Evolutionary conservation across 2,113 vertebrate genomes (phyloP).

Genomic region (Colossoma macropomum): DNA sequence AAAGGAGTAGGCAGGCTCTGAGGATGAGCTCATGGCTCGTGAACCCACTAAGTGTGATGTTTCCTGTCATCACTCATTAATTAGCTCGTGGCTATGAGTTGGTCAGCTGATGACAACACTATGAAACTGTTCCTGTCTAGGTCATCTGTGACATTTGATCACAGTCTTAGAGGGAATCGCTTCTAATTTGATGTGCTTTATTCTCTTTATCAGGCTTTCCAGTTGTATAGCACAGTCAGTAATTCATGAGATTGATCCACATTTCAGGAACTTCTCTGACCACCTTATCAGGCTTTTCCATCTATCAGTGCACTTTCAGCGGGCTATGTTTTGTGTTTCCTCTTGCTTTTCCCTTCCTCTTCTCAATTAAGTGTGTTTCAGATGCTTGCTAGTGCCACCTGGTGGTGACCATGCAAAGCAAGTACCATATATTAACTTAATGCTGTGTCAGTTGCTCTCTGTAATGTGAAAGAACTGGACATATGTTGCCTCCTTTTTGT

Average conservation of each 20-base stretch:
- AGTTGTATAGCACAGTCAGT: too few relatives aligned
- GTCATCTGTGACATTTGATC: not conserved
- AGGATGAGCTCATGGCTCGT: not conserved
- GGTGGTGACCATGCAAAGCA: not conserved
- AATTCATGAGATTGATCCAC: too few relatives aligned
- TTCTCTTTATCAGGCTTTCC: too few relatives aligned
- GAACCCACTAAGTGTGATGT: not conserved
- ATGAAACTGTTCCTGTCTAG: not conserved
- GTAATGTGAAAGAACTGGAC: too few relatives aligned
- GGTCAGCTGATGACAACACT: not conserved
- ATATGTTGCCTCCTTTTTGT: too few relatives aligned
- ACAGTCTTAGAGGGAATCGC: too few relatives aligned
- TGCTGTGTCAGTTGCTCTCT: not conserved
- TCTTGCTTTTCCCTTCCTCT: not conserved
- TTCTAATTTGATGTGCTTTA: too few relatives aligned
- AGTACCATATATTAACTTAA: not conserved
- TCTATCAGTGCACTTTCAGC: not conserved
- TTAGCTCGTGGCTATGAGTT: not conserved
- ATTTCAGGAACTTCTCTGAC: not conserved
- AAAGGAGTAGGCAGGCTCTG: not conserved
- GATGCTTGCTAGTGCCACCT: not conserved
- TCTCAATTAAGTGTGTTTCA: not conserved
- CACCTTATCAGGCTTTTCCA: too few relatives aligned
- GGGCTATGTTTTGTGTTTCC: not conserved
- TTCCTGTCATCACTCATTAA: slow-evolving; percentile 5